Conservation (phyloP, 1,140 invertebrate genomes). For the Zophobas morio region DNA sequence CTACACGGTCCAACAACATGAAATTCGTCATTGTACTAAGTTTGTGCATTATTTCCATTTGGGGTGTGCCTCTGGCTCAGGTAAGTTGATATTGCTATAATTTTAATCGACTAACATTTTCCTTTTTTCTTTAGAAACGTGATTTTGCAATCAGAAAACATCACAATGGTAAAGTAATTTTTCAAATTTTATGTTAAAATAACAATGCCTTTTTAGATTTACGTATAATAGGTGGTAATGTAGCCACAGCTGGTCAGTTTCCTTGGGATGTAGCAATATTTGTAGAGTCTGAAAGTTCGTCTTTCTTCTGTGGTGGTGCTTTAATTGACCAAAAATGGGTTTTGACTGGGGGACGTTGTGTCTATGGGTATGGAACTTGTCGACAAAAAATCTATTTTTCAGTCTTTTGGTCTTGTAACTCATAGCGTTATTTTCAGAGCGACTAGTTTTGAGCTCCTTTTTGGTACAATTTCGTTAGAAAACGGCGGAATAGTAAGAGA, state of each 20-base stretch:
- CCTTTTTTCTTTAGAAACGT: too few relatives aligned
- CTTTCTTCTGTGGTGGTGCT: conserved; percentile 49
- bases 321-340: conserved; percentile 51
- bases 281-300: neutral
- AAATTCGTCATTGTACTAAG: too few relatives aligned
- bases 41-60: too few relatives aligned
- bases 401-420: neutral
- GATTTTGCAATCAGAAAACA: too few relatives aligned
- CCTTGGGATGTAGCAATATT: conserved; percentile 69
- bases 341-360: conserved; percentile 52
- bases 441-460: neutral
- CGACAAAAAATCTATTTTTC: neutral
- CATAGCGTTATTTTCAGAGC: neutral
- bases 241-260: conserved; percentile 73
- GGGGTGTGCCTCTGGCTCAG: too few relatives aligned
- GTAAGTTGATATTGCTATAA: too few relatives aligned
- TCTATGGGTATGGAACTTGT: conserved; percentile 13
- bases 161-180: too few relatives aligned
- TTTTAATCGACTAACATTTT: too few relatives aligned
- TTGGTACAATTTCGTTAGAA: neutral
- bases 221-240: conserved; percentile 74
- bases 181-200: neutral
- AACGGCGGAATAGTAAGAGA: neutral
- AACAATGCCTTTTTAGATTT: neutral
- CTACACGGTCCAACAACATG: too few relatives aligned